These are phyloP conservation scores for Holotrichia oblita DNA, from an alignment of 1,140 invertebrate genomes.

Conservation along the genomic window DNA sequence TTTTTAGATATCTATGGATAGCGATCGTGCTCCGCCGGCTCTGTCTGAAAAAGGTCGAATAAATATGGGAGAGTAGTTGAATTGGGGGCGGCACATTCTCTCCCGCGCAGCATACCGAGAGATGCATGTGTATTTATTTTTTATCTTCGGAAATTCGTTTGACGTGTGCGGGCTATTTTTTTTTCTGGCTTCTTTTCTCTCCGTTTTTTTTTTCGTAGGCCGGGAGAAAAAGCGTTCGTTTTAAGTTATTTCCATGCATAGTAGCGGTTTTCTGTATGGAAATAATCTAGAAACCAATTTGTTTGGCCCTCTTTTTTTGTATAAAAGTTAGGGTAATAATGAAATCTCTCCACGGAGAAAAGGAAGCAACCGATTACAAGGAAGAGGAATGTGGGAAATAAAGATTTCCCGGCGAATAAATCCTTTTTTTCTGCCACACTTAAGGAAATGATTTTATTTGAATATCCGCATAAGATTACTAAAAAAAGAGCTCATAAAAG, in stretches of 20 bases:
- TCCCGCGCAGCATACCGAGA: background rate
- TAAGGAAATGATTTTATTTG: too few relatives aligned
- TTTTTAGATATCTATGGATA: slow-evolving; percentile 32
- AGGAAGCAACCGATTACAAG: too few relatives aligned
- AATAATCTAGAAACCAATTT: background rate
- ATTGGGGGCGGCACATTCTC: slow-evolving; percentile 11
- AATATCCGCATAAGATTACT: too few relatives aligned
- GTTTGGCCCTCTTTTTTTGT: background rate
- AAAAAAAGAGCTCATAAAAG: too few relatives aligned
- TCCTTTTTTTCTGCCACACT: too few relatives aligned
- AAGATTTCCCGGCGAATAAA: too few relatives aligned
- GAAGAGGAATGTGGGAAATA: too few relatives aligned
- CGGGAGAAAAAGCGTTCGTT: background rate
- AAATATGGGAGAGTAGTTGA: slow-evolving; percentile 10
- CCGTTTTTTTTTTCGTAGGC: background rate
- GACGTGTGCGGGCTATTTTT: background rate
- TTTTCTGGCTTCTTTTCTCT: background rate
- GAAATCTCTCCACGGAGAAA: too few relatives aligned
- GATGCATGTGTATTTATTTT: slow-evolving; percentile 12
- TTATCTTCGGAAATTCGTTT: slow-evolving; percentile 30
- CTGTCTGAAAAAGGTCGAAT: slow-evolving; percentile 1
- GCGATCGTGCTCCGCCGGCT: background rate
- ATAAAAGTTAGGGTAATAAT: too few relatives aligned
- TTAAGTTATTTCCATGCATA: slow-evolving; percentile 15
- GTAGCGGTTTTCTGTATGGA: background rate